Evolutionary conservation across 23 tunicate species (phyloP).

Genomic region (Oikopleura dioica): DNA sequence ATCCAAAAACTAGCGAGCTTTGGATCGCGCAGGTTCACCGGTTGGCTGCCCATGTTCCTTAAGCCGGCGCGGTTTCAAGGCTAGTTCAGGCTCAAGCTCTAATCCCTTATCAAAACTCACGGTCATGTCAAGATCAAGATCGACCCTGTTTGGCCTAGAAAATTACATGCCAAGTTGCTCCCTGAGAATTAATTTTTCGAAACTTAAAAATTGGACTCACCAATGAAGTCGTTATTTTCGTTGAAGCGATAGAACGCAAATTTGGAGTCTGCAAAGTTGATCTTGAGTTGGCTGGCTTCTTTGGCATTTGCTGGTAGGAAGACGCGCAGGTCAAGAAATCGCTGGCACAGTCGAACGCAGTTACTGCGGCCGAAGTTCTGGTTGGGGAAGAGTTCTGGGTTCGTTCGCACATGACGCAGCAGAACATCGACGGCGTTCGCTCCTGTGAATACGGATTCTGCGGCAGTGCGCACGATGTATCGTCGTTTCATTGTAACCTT

Average conservation of each 20-base stretch:
- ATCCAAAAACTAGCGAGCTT: too few species aligned
- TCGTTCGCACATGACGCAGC: not conserved
- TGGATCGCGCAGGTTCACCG: too few species aligned
- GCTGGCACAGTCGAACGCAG: not conserved
- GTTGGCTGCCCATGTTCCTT: too few species aligned
- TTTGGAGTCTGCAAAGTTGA: not conserved
- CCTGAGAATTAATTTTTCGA: not conserved
- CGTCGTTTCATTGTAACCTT: not conserved
- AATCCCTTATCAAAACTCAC: too few species aligned
- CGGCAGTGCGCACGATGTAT: not conserved
- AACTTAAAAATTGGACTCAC: not conserved
- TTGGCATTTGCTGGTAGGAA: not conserved
- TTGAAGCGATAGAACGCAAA: not conserved
- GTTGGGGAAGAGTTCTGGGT: not conserved
- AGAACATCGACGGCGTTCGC: not conserved
- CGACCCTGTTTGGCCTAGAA: too few species aligned
- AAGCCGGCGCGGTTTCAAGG: too few species aligned
- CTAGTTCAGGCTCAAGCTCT: too few species aligned
- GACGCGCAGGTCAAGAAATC: not conserved
- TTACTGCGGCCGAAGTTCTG: not conserved
- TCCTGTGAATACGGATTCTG: not conserved
- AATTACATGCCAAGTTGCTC: too few species aligned
- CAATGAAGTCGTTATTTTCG: not conserved
- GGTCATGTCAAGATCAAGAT: too few species aligned
- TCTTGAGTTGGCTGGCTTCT: not conserved